Base-by-base conservation (phyloP, 1,140 invertebrate genomes). In the Rhagoletis pomonella region DNA sequence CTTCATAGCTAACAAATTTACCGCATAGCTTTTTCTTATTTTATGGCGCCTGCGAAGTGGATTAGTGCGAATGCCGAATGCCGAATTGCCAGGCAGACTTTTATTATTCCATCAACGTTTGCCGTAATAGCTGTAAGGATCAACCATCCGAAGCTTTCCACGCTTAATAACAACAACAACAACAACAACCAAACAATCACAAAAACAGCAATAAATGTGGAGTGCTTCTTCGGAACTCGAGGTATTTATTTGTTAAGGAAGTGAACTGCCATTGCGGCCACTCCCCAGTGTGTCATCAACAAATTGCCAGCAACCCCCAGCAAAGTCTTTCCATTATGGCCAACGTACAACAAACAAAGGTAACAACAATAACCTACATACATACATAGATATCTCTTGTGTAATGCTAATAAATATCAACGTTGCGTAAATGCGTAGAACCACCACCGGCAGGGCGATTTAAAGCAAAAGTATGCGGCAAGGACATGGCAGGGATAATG, bases 171-270 rank as follows among this genome's bases (percentile, higher is more conserved):
- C 62, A 64, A 47, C 17, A 47, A 77, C 17, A 47, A 44, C 69
- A 5, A 1, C 19, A 44, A 77, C 69, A 47, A 44, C 69, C 47
- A 47, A 81, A 81, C 47, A 50, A 55, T 5, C 50, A 7, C 10
- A 29, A 29, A 29, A 29, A 29, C 50, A 55, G 50, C 10, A 1
- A 55, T 55, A 55, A 55, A 5, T 55, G 50, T 55, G 50, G 50
- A 55, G 50, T 0, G 10, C 50, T 55, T 55, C 50, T 55, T 55
- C 1, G 50, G 50, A 55, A 42, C n/a, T 81, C 73, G 47, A 81
- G 73, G 73, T 81, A 81, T 81, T 81, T 81, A 81, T 81, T 81
- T 81, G 73, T 81, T 81, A 58, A 81, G 73, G 73, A 81, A 81
- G 73, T 58, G 73, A 81, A n/a, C 73, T 81, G 73, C 47, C 73